phyloP scores from a whole-genome alignment of 1,140 invertebrate species.

The Orius insidiosus region DNA sequence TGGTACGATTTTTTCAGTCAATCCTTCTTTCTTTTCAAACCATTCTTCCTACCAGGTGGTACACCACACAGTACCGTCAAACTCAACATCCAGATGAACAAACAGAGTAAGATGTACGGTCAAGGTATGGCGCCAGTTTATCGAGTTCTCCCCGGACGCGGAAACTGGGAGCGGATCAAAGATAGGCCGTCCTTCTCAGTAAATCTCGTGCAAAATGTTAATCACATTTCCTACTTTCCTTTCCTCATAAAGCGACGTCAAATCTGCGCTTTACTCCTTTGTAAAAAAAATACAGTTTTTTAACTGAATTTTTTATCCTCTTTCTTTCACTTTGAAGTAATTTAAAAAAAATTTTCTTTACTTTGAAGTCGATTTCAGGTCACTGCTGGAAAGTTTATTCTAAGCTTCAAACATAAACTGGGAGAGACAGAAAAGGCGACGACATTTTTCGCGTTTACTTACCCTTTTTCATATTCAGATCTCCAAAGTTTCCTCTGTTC shows the following conservation, averaged over 20 bases:
- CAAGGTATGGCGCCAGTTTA: constrained; percentile 80
- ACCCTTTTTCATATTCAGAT: constrained; percentile 73
- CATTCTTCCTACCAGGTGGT: constrained; percentile 28
- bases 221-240: no score
- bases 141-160: constrained; percentile 44
- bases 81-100: constrained; percentile 75
- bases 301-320: neutral
- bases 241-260: neutral
- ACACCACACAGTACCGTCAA: constrained; percentile 40
- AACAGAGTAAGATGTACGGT: constrained; percentile 76
- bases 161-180: constrained; percentile 61
- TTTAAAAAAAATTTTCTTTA: constrained; percentile 12
- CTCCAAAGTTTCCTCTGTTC: constrained; percentile 36
- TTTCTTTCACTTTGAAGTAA: neutral
- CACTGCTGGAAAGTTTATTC: constrained; percentile 50
- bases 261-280: neutral
- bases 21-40: neutral
- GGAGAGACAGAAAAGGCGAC: constrained; percentile 51
- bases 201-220: constrained; percentile 8
- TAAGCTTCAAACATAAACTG: constrained; percentile 62
- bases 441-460: constrained; percentile 83
- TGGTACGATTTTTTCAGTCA: constrained; percentile 24
- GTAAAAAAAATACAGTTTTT: constrained; percentile 3
- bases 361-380: constrained; percentile 30
- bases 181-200: constrained; percentile 41